Percentiles rank a stretch among this genome's conserved stretches.
Evolutionary conservation across 2,797 vertebrate genomes (phyloP).

Genomic region (Anguilla pacifica): DNA sequence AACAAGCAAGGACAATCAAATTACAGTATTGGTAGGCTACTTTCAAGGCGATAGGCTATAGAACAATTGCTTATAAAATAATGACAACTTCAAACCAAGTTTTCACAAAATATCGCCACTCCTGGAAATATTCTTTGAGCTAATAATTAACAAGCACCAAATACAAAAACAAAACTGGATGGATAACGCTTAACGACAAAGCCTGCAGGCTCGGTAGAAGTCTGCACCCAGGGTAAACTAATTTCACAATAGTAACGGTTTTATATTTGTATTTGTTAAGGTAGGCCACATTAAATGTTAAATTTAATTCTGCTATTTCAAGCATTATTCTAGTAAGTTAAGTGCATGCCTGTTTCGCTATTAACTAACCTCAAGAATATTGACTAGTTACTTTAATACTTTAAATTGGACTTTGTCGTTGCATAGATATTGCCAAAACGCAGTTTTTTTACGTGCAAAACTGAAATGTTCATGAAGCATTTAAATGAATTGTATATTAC

Average conservation of each 20-base stretch:
- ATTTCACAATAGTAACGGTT: background rate
- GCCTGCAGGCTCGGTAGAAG: background rate
- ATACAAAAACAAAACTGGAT: background rate
- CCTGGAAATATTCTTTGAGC: background rate
- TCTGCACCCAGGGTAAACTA: background rate
- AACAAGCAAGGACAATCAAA: no score
- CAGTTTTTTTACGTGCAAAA: background rate
- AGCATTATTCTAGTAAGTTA: background rate
- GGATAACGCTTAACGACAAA: background rate
- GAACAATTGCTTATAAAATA: no score
- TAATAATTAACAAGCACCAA: background rate
- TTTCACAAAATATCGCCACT: background rate
- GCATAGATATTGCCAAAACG: background rate
- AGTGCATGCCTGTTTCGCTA: background rate
- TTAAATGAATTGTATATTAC: background rate
- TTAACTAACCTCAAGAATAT: background rate
- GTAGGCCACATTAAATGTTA: background rate
- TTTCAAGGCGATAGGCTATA: no score
- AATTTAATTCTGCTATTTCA: background rate
- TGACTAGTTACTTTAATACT: background rate
- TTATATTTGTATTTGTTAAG: background rate
- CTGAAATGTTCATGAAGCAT: background rate
- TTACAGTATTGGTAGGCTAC: no score
- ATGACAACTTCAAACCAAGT: background rate
- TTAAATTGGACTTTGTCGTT: background rate